Conservation (phyloP, 2,113 vertebrate species). For the Cettia cetti region DNA sequence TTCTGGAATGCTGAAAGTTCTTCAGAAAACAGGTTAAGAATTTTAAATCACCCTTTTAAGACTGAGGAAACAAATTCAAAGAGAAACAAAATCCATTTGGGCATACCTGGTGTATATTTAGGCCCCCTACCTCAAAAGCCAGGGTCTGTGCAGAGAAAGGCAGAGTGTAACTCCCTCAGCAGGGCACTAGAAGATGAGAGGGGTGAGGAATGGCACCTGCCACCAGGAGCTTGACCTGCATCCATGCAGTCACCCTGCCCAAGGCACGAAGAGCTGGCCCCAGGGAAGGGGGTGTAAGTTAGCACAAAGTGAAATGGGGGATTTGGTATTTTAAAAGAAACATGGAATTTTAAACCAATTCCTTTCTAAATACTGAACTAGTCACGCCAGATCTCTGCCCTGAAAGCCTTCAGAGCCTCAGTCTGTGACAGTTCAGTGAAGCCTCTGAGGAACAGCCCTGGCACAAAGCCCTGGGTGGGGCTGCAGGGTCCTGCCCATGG, state of each 20-base stretch:
- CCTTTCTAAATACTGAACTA: not conserved
- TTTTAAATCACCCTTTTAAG: not conserved
- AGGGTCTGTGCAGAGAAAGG: accelerated
- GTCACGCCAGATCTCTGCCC: not conserved
- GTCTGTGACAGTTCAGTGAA: not conserved
- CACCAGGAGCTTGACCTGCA: not conserved
- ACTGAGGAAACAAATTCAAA: not conserved
- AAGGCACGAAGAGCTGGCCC: not conserved
- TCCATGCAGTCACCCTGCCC: accelerated
- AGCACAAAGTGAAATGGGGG: not conserved
- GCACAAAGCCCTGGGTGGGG: not conserved
- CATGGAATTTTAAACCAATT: not conserved
- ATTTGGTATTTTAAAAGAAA: not conserved
- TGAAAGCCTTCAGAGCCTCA: not conserved
- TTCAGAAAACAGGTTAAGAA: not conserved
- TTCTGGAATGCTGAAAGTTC: not conserved
- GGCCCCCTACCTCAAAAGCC: not conserved
- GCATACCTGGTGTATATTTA: not conserved
- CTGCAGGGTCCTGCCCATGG: not conserved
- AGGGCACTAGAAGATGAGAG: accelerated
- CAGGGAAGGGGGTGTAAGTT: not conserved
- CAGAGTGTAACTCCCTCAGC: accelerated
- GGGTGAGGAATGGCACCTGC: not conserved
- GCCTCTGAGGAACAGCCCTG: not conserved
- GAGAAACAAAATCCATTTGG: not conserved